phyloP scores from a whole-genome alignment of 2,113 vertebrate genomes.

The Oreochromis niloticus region DNA sequence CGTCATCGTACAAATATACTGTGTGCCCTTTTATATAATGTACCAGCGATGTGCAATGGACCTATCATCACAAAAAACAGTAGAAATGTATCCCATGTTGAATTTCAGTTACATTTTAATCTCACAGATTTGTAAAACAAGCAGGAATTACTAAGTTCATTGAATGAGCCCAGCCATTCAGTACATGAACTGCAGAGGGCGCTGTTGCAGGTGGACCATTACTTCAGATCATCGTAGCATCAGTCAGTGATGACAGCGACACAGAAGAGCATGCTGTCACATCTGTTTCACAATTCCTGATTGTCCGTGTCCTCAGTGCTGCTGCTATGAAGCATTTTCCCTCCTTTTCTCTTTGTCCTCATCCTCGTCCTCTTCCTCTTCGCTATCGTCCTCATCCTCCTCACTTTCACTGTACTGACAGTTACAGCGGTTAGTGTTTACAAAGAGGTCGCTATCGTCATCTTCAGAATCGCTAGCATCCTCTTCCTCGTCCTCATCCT shows the following conservation, averaged over 20 bases:
- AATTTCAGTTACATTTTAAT: background rate
- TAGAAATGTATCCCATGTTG: background rate
- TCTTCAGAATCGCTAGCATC: slow-evolving; percentile 70
- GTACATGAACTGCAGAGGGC: background rate
- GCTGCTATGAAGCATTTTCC: slow-evolving; percentile 4
- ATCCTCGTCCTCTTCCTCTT: slow-evolving; percentile 69
- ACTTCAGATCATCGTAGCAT: background rate
- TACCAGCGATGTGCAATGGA: background rate
- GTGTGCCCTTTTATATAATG: background rate
- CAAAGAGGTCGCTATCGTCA: slow-evolving; percentile 83
- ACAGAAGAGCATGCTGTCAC: background rate
- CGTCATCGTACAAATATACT: background rate
- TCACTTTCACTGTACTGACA: slow-evolving; percentile 81
- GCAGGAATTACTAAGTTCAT: background rate
- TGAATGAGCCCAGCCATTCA: background rate
- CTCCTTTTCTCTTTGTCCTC: slow-evolving; percentile 42
- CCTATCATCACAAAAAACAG: background rate
- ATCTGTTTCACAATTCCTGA: background rate
- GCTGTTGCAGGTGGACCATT: background rate
- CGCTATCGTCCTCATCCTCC: slow-evolving; percentile 76
- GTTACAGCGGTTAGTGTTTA: slow-evolving; percentile 84
- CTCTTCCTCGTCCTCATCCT: slow-evolving; percentile 8
- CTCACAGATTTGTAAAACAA: background rate
- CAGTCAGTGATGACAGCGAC: background rate
- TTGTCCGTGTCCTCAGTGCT: background rate